Base-by-base conservation (phyloP, 2,797 vertebrate genomes). In the Enteromius radiatus region DNA sequence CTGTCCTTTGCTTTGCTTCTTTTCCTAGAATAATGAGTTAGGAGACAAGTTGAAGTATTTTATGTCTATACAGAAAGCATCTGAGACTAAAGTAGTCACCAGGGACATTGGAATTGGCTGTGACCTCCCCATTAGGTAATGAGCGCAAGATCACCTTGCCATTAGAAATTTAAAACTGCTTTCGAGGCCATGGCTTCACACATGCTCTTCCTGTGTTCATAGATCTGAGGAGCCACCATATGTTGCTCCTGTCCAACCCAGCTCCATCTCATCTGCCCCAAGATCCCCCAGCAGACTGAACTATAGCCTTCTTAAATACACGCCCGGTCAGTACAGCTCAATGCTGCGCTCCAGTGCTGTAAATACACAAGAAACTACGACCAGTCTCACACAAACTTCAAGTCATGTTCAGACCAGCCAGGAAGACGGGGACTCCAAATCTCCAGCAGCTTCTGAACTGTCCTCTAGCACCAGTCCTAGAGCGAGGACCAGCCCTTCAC, bases 21-120 rank as follows among this genome's bases (percentile, higher is more conserved):
- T 93, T 92, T 91, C 89, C 90, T 90, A 99, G 98, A 99, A 99
- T 94, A 99, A 97, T 95, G 97, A 99, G 91, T 95, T 99, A 91
- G 97, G 98, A 93, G 97, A 97, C 94, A 97, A 97, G 91, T 89
- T 98, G 93, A 97, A 97, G 92, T 98, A 96, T 92, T 95, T 97
- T 95, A 94, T 95, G 94, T 95, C 93, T 91, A 90, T 88, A 91
- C 96, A 98, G 96, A 97, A 92, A 83, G 94, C 92, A 65, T 85
- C 93, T 47, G 94, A 88, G 87, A 92, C 91, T 36, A 92, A 84
- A 88, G 92, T 93, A 88, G 94, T 97, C 92, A 98, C 95, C 80
- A 96, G 93, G 92, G 97, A 99, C 71, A 88, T 95, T 45, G 96
- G 95, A 91, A 95, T 97, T 84, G 95, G 91, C 88, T 97, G 96